A percentile compares a stretch with the other conserved stretches of the same genome.
These are phyloP conservation scores for Mesoligia furuncula DNA, from an alignment of 2,888 invertebrate species.

Conservation along the genomic window DNA sequence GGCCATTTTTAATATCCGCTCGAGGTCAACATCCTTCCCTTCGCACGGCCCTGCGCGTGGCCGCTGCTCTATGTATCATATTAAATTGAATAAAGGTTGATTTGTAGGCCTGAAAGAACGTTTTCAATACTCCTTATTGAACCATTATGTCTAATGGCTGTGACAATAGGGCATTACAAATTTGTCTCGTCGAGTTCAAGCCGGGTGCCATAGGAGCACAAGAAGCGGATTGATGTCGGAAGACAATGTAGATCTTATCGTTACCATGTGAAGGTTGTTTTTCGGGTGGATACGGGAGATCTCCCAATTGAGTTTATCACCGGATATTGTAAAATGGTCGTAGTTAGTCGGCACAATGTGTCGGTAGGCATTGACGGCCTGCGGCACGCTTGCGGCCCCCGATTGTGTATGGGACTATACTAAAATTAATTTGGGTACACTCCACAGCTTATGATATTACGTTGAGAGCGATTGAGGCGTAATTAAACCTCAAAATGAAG, in stretches of 20 bases:
- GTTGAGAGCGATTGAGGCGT: slow-evolving; percentile 52
- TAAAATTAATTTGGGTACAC: slow-evolving; percentile 68
- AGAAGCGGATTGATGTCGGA: slow-evolving; percentile 55
- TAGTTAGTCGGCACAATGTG: slow-evolving; percentile 82
- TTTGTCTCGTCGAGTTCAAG: slow-evolving; percentile 80
- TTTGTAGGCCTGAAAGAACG: slow-evolving; percentile 85
- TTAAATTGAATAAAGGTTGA: slow-evolving; percentile 84
- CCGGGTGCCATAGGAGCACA: slow-evolving; percentile 66
- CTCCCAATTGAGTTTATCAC: slow-evolving; percentile 87
- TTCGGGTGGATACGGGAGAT: slow-evolving; percentile 69
- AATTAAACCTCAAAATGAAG: slow-evolving; percentile 59
- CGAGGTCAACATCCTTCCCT: slow-evolving; percentile 84
- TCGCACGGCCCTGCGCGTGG: slow-evolving; percentile 75
- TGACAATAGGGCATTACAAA: slow-evolving; percentile 89
- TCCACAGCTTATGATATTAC: slow-evolving; percentile 64
- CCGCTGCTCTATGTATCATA: slow-evolving; percentile 74
- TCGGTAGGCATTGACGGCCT: slow-evolving; percentile 82
- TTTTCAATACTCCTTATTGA: slow-evolving; percentile 88
- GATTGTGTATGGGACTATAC: slow-evolving; percentile 73
- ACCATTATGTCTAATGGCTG: slow-evolving; percentile 87
- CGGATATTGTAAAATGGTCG: slow-evolving; percentile 89
- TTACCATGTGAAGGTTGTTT: slow-evolving; percentile 73
- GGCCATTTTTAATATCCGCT: slow-evolving; percentile 87
- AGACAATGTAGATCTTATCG: slow-evolving; percentile 78
- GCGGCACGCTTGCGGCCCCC: slow-evolving; percentile 70